Evolutionary conservation across 2,797 vertebrate genomes (phyloP).

Genomic region (Sebastiscus albofasciatus): DNA sequence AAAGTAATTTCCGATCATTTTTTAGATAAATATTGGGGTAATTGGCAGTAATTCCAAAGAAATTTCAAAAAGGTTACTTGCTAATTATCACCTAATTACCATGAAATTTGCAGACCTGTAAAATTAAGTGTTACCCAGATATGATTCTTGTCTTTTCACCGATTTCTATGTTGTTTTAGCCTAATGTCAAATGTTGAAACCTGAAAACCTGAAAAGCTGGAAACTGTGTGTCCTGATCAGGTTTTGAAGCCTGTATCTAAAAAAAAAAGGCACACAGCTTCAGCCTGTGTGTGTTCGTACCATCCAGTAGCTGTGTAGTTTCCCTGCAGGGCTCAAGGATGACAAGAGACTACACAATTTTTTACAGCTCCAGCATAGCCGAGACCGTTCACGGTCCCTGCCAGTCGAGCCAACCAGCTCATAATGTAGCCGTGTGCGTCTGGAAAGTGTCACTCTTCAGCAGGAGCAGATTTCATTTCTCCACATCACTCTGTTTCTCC

Average conservation of each 20-base stretch:
- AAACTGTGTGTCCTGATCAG: not conserved
- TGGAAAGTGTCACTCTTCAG: constrained; percentile 29
- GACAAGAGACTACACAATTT: constrained; percentile 7
- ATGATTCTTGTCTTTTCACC: not conserved
- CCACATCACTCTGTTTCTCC: constrained; percentile 26
- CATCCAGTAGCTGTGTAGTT: not conserved
- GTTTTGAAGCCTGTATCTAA: not conserved
- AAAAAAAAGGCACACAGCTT: not conserved
- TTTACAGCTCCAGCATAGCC: constrained; percentile 6
- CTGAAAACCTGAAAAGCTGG: not conserved
- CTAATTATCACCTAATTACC: too few species aligned
- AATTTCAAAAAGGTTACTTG: too few species aligned
- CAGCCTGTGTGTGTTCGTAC: not conserved
- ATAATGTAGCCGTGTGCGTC: constrained; percentile 20
- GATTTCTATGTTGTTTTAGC: not conserved
- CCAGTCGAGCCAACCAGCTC: constrained; percentile 12
- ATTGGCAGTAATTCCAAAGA: too few species aligned
- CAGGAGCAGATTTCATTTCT: constrained; percentile 40
- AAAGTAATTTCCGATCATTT: too few species aligned
- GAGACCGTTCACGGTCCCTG: constrained; percentile 1
- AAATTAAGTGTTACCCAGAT: too few species aligned
- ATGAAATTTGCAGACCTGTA: too few species aligned
- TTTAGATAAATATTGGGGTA: too few species aligned
- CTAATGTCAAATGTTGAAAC: not conserved
- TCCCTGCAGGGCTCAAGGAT: constrained; percentile 6